These are phyloP conservation scores for Agrochola lychnidis DNA, from an alignment of 2,888 invertebrate species.

Conservation along the genomic window DNA sequence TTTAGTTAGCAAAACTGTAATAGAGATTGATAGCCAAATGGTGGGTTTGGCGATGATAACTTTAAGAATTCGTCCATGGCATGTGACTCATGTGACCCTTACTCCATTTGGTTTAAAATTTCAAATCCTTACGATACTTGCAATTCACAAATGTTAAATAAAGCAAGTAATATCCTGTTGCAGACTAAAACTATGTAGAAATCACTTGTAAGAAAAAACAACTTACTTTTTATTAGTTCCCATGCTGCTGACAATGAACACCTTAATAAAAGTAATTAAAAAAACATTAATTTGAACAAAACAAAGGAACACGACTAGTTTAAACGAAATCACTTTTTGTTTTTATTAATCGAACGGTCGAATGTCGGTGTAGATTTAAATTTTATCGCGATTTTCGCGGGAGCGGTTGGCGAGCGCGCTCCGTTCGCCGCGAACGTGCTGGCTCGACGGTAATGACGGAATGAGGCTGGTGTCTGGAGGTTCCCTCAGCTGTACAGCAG, in stretches of 20 bases:
- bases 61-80: slow-evolving; percentile 3
- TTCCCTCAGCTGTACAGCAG: slow-evolving; percentile 69
- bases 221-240: slow-evolving; percentile 85
- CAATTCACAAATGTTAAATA: neutral
- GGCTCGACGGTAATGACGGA: slow-evolving; percentile 81
- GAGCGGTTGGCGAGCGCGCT: slow-evolving; percentile 77
- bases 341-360: slow-evolving; percentile 69
- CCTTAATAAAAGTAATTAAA: slow-evolving; percentile 78
- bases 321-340: slow-evolving; percentile 71
- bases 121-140: neutral
- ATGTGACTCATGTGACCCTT: slow-evolving; percentile 18
- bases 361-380: slow-evolving; percentile 67
- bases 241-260: slow-evolving; percentile 79
- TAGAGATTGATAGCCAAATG: slow-evolving; percentile 36
- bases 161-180: slow-evolving; percentile 3
- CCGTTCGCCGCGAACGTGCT: slow-evolving; percentile 83
- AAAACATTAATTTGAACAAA: slow-evolving; percentile 75
- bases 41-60: slow-evolving; percentile 4
- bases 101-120: neutral
- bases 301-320: slow-evolving; percentile 73
- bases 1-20: slow-evolving; percentile 58
- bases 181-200: slow-evolving; percentile 28
- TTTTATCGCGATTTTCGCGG: slow-evolving; percentile 71
- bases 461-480: slow-evolving; percentile 79
- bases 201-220: slow-evolving; percentile 59